A percentile compares a stretch with the other conserved stretches of the same genome.
Conservation (phyloP, 2,797 vertebrate species). For the Pempheris klunzingeri region DNA sequence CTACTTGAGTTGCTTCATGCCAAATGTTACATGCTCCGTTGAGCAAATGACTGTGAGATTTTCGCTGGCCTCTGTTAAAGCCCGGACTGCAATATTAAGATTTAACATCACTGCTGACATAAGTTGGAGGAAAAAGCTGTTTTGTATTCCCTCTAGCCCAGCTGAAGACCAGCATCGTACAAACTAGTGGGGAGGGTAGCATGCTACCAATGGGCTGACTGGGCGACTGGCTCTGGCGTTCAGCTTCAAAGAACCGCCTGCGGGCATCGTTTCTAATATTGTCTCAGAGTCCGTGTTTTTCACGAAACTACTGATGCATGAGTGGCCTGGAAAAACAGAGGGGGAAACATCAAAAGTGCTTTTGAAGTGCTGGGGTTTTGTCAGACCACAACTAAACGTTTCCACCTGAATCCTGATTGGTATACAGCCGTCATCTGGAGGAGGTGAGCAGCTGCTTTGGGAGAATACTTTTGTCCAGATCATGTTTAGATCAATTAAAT, state of each 20-base stretch:
- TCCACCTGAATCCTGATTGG: slow-evolving; percentile 82
- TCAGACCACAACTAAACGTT: slow-evolving; percentile 81
- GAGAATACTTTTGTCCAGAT: slow-evolving; percentile 25
- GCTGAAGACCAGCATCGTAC: slow-evolving; percentile 78
- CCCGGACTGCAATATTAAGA: slow-evolving; percentile 70
- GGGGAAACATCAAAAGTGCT: slow-evolving; percentile 84
- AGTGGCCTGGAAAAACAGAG: slow-evolving; percentile 81
- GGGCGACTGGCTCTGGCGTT: slow-evolving; percentile 80
- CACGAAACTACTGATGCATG: slow-evolving; percentile 85
- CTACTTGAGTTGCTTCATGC: slow-evolving; percentile 65
- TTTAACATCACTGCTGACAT: slow-evolving; percentile 73
- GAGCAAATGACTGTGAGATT: slow-evolving; percentile 68
- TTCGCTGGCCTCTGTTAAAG: slow-evolving; percentile 50
- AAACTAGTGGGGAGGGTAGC: slow-evolving; percentile 76
- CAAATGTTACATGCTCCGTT: slow-evolving; percentile 69
- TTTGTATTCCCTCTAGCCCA: slow-evolving; percentile 76
- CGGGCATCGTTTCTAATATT: slow-evolving; percentile 86
- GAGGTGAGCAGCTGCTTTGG: slow-evolving; percentile 32
- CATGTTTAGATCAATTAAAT: slow-evolving; percentile 33
- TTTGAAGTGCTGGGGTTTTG: slow-evolving; percentile 79
- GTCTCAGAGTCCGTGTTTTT: slow-evolving; percentile 86
- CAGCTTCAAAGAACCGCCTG: slow-evolving; percentile 85
- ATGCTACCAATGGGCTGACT: slow-evolving; percentile 80
- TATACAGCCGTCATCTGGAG: slow-evolving; percentile 37
- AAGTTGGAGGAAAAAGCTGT: slow-evolving; percentile 73